phyloP scores from a whole-genome alignment of 2,888 invertebrate species.

The Linnaemya tessellans region DNA sequence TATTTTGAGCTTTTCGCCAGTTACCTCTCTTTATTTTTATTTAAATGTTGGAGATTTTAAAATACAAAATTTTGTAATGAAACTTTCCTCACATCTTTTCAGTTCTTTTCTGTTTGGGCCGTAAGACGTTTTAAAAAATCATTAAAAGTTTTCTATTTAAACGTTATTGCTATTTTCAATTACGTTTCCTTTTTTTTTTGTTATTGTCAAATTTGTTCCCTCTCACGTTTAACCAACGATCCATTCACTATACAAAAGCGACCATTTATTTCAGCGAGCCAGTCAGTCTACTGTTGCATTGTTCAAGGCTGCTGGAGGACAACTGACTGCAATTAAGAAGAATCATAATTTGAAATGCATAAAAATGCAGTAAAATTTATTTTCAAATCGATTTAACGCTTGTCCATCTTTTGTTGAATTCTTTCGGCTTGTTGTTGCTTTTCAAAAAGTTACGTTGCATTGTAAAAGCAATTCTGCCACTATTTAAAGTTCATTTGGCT shows the following conservation, averaged over 20 bases:
- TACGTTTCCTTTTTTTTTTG: conserved; percentile 53
- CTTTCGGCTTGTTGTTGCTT: conserved; percentile 27
- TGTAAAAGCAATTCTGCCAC: conserved; percentile 7
- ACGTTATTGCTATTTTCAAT: conserved; percentile 58
- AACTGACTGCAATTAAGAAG: conserved; percentile 56
- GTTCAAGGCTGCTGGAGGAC: conserved; percentile 34
- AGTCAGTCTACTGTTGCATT: neutral
- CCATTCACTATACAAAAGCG: neutral
- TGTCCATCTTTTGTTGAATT: conserved; percentile 76
- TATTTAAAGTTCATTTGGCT: neutral
- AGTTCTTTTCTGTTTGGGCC: too few species aligned
- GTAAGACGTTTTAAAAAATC: conserved; percentile 10
- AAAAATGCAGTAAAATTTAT: conserved; percentile 72
- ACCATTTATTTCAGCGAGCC: neutral
- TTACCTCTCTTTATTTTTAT: too few species aligned
- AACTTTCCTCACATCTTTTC: neutral
- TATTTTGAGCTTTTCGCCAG: too few species aligned
- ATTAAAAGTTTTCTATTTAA: conserved; percentile 18
- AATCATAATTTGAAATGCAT: conserved; percentile 72
- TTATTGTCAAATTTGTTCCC: conserved; percentile 41
- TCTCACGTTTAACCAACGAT: conserved; percentile 3
- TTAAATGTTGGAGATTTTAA: too few species aligned
- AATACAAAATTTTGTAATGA: neutral
- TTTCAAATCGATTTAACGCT: conserved; percentile 80
- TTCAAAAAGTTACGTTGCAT: conserved; percentile 16